phyloP scores from a whole-genome alignment of 2,113 vertebrate species.

The Dendropsophus ebraccatus region DNA sequence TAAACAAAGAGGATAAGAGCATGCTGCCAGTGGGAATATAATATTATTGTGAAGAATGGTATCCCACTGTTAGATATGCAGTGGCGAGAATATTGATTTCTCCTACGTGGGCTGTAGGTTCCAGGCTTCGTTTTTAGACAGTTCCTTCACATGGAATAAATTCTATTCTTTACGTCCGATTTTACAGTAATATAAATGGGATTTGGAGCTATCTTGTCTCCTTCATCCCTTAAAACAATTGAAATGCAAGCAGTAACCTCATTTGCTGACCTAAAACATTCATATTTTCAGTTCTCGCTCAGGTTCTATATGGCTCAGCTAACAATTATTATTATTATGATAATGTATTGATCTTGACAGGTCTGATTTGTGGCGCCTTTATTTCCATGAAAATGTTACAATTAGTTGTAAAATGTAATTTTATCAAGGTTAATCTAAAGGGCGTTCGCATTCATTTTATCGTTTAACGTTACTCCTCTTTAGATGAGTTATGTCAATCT shows the following conservation, averaged over 20 bases:
- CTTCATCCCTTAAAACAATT: constrained; percentile 31
- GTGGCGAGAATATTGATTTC: constrained; percentile 53
- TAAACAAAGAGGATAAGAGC: constrained; percentile 56
- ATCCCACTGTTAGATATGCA: constrained; percentile 47
- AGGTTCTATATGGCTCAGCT: background rate
- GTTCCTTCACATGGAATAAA: constrained; percentile 27
- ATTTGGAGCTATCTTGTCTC: constrained; percentile 4
- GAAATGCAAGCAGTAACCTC: constrained; percentile 37
- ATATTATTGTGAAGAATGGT: constrained; percentile 52
- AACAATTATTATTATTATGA: constrained; percentile 29
- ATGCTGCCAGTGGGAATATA: constrained; percentile 52
- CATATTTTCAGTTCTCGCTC: constrained; percentile 1
- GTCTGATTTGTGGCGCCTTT: constrained; percentile 3
- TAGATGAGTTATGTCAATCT: constrained; percentile 8
- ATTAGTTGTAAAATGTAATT: constrained; percentile 8
- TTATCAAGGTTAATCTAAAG: constrained; percentile 16
- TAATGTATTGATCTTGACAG: constrained; percentile 20
- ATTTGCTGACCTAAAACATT: constrained; percentile 21
- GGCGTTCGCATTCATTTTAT: background rate
- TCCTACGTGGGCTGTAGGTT: constrained; percentile 41
- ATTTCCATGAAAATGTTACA: constrained; percentile 14
- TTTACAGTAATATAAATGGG: constrained; percentile 51
- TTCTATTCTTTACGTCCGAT: constrained; percentile 23
- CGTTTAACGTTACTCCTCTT: background rate
- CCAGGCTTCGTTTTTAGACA: constrained; percentile 15